Evolutionary conservation across 2,113 vertebrate species (phyloP).

Genomic region (Takifugu bimaculatus): DNA sequence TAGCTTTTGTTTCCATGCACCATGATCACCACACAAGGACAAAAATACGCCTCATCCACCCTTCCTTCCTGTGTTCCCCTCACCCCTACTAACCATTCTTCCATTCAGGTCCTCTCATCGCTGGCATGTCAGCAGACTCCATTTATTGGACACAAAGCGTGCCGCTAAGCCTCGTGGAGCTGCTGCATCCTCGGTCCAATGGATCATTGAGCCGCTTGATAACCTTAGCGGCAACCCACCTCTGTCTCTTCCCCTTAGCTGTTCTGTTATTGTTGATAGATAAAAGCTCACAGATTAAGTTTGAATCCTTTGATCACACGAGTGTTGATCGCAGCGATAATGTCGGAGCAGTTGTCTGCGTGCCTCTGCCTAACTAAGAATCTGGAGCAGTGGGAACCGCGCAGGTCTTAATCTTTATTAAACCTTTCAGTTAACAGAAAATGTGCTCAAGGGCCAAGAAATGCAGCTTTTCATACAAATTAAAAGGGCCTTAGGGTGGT

Average conservation of each 20-base stretch:
- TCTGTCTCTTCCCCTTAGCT: background rate
- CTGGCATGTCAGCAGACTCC: background rate
- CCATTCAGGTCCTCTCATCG: background rate
- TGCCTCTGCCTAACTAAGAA: conserved; percentile 7
- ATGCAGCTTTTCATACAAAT: background rate
- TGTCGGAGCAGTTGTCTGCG: conserved; percentile 15
- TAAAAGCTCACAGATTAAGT: conserved; percentile 24
- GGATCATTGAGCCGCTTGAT: conserved; percentile 5
- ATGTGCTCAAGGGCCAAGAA: too few relatives aligned
- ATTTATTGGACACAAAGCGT: background rate
- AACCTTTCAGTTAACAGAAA: too few relatives aligned
- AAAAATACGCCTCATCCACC: conserved; percentile 10
- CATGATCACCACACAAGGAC: conserved; percentile 16
- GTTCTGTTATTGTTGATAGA: conserved; percentile 10
- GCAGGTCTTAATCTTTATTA: too few relatives aligned
- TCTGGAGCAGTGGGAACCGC: background rate
- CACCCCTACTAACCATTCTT: background rate
- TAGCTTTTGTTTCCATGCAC: conserved; percentile 12
- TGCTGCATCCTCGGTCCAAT: conserved; percentile 4
- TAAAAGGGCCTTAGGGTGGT: background rate
- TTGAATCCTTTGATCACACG: conserved; percentile 17
- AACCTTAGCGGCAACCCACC: conserved; percentile 12
- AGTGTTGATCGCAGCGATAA: conserved; percentile 15
- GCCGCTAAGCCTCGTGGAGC: conserved; percentile 28
- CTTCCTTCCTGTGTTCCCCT: conserved; percentile 9